phyloP scores from a whole-genome alignment of 2,888 invertebrate species.

The Margaritifera margaritifera region DNA sequence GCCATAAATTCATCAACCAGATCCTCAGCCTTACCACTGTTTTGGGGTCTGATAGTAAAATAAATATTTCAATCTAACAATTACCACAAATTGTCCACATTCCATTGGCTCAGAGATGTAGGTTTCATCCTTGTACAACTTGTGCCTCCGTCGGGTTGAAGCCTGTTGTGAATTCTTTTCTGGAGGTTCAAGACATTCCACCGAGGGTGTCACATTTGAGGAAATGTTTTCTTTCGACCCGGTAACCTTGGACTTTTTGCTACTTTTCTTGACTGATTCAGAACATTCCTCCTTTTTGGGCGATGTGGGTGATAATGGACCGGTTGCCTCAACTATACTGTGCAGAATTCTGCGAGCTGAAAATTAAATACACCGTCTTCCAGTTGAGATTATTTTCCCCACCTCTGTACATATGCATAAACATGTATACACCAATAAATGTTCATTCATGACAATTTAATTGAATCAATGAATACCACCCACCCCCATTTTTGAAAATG shows the following conservation, averaged over 20 bases:
- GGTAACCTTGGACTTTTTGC: background rate
- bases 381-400: too few relatives aligned
- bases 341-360: conserved; percentile 31
- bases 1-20: too few relatives aligned
- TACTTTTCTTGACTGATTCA: background rate
- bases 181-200: conserved; percentile 6
- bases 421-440: too few relatives aligned
- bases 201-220: background rate
- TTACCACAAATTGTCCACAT: conserved; percentile 41
- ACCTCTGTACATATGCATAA: too few relatives aligned
- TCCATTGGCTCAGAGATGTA: conserved; percentile 46
- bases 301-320: conserved; percentile 32
- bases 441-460: too few relatives aligned
- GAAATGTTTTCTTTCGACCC: conserved; percentile 19
- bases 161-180: conserved; percentile 21
- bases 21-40: too few relatives aligned
- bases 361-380: background rate
- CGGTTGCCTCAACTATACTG: conserved; percentile 33
- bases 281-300: conserved; percentile 14
- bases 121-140: conserved; percentile 41
- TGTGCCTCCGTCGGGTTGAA: conserved; percentile 29
- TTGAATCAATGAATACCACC: too few relatives aligned
- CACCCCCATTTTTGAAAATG: too few relatives aligned
- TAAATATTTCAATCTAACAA: conserved; percentile 1
- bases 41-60: too few relatives aligned